These are phyloP conservation scores for Rapana venosa DNA, from an alignment of 2,888 invertebrate species.

Conservation along the genomic window DNA sequence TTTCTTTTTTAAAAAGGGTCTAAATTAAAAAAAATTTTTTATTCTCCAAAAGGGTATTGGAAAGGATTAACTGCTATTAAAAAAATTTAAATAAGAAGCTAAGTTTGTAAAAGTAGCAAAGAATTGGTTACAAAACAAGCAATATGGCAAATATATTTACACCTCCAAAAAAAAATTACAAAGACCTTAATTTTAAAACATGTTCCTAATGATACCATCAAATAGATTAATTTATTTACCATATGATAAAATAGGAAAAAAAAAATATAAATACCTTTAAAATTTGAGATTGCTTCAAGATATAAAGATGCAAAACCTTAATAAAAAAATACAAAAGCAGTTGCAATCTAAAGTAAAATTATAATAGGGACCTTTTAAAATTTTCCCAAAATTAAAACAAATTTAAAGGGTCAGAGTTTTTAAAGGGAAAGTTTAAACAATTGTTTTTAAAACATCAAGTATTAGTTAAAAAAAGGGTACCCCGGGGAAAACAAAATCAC, in stretches of 20 bases:
- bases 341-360: conserved; percentile 13
- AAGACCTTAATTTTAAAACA: conserved; percentile 25
- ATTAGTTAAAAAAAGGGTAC: conserved; percentile 18
- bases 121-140: neutral
- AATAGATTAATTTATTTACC: conserved; percentile 32
- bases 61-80: conserved; percentile 12
- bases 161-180: conserved; percentile 31
- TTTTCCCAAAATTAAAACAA: conserved; percentile 16
- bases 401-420: conserved; percentile 21
- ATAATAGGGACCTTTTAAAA: conserved; percentile 29
- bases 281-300: conserved; percentile 34
- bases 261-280: conserved; percentile 38
- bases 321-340: neutral
- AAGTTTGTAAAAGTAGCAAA: neutral
- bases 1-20: neutral
- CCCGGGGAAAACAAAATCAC: conserved; percentile 9
- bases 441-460: conserved; percentile 18
- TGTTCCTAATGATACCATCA: conserved; percentile 30
- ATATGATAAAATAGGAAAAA: conserved; percentile 14
- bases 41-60: conserved; percentile 9
- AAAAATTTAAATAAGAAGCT: neutral
- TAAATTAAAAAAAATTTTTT: conserved; percentile 18
- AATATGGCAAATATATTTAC: conserved; percentile 37
- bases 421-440: conserved; percentile 23
- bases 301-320: neutral